Percentiles rank a stretch among this genome's conserved stretches.
Conservation (phyloP, 2,888 invertebrate species). For the Sinopyrophorus schimmeli region DNA sequence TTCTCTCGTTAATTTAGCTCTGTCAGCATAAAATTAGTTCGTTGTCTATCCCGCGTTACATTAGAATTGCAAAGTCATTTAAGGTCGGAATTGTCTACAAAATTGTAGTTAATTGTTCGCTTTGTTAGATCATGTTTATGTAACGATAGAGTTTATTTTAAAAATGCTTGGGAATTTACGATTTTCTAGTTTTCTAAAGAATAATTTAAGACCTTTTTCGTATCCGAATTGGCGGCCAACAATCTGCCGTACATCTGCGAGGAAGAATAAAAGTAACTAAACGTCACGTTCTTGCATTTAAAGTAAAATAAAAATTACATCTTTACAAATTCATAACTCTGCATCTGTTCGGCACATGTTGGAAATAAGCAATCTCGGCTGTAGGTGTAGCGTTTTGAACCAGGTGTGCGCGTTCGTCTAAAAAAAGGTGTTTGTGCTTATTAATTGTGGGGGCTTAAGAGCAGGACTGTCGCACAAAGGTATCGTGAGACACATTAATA, state of each 20-base stretch:
- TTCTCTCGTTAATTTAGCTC: constrained; percentile 13
- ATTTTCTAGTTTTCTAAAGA: too few species aligned
- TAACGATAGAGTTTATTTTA: too few species aligned
- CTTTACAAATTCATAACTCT: constrained; percentile 6
- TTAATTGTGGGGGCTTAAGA: too few species aligned
- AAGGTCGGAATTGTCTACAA: too few species aligned
- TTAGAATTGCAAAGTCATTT: too few species aligned
- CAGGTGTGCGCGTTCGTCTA: background rate
- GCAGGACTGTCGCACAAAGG: too few species aligned
- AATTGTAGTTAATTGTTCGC: too few species aligned
- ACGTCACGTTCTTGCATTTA: constrained; percentile 23
- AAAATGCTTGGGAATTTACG: too few species aligned
- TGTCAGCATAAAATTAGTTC: constrained; percentile 14
- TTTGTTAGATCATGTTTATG: too few species aligned
- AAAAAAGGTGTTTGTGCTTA: too few species aligned
- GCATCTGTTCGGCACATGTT: constrained; percentile 15
- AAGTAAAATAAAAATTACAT: constrained; percentile 16
- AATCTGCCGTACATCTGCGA: constrained; percentile 22
- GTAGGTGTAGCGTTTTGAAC: background rate
- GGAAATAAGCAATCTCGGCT: background rate
- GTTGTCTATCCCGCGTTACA: too few species aligned
- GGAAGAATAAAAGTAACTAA: constrained; percentile 10
- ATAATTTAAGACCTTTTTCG: constrained; percentile 10
- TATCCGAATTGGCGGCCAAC: constrained; percentile 1
- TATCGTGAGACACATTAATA: too few species aligned